A percentile compares a stretch with the other conserved stretches of the same genome.
phyloP scores from a whole-genome alignment of 2,113 vertebrate species.

The Dermatemys mawii region DNA sequence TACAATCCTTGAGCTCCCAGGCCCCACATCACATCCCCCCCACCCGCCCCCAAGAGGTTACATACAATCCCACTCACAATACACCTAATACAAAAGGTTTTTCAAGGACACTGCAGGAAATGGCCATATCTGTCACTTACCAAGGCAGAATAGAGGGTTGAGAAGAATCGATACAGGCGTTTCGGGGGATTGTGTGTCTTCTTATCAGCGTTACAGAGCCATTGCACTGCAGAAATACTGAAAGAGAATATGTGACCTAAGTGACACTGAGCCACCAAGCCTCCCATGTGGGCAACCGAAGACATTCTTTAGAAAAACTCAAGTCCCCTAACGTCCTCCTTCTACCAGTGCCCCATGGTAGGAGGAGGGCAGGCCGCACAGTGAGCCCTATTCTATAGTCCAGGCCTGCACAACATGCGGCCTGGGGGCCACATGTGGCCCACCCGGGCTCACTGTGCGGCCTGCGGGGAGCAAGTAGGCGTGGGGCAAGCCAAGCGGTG shows the following conservation, averaged over 20 bases:
- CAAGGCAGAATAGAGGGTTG: constrained; percentile 89
- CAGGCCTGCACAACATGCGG: too few relatives aligned
- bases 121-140: constrained; percentile 74
- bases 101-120: neutral
- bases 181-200: constrained; percentile 89
- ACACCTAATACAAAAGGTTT: neutral
- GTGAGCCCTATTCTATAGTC: neutral
- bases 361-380: too few relatives aligned
- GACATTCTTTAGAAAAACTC: neutral
- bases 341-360: rapidly evolving
- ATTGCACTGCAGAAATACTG: constrained; percentile 97
- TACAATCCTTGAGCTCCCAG: neutral
- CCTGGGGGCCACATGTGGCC: too few relatives aligned
- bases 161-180: constrained; percentile 92
- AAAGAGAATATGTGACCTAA: neutral
- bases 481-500: too few relatives aligned
- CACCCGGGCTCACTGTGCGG: too few relatives aligned
- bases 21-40: neutral
- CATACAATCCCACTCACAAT: neutral
- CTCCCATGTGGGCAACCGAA: neutral
- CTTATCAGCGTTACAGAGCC: constrained; percentile 97
- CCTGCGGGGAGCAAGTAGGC: too few relatives aligned
- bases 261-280: neutral
- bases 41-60: neutral
- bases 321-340: neutral